phyloP scores from a whole-genome alignment of 2,888 invertebrate species.

The Apocheima hispidaria region DNA sequence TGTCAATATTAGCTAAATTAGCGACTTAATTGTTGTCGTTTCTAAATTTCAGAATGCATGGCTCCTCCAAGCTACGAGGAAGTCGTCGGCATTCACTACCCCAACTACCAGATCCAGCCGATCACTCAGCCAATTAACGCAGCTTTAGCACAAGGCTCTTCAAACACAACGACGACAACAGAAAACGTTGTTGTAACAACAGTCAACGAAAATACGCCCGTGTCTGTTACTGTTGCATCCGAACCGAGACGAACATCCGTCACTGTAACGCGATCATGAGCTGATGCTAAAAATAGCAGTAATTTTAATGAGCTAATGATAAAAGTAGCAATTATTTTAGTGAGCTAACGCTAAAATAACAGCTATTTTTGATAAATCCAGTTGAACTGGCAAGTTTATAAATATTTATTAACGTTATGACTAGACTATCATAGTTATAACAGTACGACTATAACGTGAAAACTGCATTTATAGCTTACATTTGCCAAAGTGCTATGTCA shows the following conservation, averaged over 20 bases:
- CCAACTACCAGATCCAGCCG: conserved; percentile 67
- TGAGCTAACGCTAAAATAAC: conserved; percentile 1
- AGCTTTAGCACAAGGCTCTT: conserved; percentile 64
- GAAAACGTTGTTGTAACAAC: conserved; percentile 36
- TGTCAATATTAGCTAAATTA: neutral
- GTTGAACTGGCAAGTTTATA: conserved; percentile 47
- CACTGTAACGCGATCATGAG: conserved; percentile 57
- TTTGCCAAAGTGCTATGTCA: conserved; percentile 14
- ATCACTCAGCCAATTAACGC: conserved; percentile 71
- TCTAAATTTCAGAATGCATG: conserved; percentile 71
- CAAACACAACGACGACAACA: conserved; percentile 34
- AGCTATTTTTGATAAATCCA: conserved; percentile 44
- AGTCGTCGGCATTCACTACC: conserved; percentile 79
- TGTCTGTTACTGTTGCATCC: conserved; percentile 48
- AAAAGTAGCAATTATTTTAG: conserved; percentile 8
- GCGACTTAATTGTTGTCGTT: conserved; percentile 35
- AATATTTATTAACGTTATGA: conserved; percentile 26
- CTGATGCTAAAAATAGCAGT: conserved; percentile 7
- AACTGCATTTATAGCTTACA: conserved; percentile 30
- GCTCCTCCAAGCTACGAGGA: conserved; percentile 82
- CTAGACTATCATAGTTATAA: conserved; percentile 29
- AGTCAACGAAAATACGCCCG: conserved; percentile 19
- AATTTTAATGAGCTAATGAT: conserved; percentile 3
- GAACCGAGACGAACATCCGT: conserved; percentile 58
- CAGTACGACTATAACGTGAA: neutral